phyloP scores from a whole-genome alignment of 2,888 invertebrate species.

The Conistra vaccinii region DNA sequence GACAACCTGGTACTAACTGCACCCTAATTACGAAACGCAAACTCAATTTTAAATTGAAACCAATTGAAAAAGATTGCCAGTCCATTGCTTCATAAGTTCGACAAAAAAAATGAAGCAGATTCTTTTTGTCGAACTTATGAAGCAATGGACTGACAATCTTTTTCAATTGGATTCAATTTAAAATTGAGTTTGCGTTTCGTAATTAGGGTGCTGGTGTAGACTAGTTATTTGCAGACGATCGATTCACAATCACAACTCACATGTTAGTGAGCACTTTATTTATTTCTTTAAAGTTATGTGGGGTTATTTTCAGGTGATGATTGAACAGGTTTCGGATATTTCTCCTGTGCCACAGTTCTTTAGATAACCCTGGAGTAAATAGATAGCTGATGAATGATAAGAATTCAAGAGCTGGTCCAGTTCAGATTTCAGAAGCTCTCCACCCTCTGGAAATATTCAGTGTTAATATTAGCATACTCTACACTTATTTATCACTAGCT shows the following conservation, averaged over 20 bases:
- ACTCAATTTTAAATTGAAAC: too few species aligned
- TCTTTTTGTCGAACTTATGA: too few species aligned
- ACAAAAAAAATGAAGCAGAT: too few species aligned
- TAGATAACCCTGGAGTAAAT: not conserved
- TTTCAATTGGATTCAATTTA: too few species aligned
- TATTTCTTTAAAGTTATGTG: not conserved
- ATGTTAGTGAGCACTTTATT: slow-evolving; percentile 9
- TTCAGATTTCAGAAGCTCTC: slow-evolving; percentile 6
- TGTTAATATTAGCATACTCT: not conserved
- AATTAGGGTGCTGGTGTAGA: too few species aligned
- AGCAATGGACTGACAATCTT: too few species aligned
- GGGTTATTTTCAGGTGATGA: not conserved
- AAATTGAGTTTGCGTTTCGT: too few species aligned
- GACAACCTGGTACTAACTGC: slow-evolving; percentile 17
- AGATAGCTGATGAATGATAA: not conserved
- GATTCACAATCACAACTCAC: not conserved
- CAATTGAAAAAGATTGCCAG: too few species aligned
- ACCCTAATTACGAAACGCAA: too few species aligned
- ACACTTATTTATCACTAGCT: not conserved
- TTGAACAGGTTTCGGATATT: not conserved
- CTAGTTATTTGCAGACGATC: slow-evolving; percentile 32
- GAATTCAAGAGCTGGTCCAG: not conserved
- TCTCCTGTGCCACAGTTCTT: not conserved
- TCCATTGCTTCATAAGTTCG: too few species aligned
- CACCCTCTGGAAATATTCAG: not conserved